Evolutionary conservation across 2,797 vertebrate species (phyloP).

Genomic region (Hyperoplus lanceolatus): DNA sequence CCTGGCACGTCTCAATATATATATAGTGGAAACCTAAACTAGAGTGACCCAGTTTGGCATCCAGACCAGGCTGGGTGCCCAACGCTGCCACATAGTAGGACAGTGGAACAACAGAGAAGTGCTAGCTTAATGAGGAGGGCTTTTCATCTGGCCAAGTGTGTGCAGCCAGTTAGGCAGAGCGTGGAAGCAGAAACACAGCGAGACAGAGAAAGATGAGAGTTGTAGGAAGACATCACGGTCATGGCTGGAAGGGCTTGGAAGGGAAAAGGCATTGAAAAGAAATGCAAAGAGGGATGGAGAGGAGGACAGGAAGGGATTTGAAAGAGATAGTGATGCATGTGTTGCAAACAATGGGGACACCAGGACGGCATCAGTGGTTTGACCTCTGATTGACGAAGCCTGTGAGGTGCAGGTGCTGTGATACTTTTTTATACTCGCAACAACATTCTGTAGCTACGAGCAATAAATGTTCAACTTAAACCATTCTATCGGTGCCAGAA

Average conservation of each 20-base stretch:
- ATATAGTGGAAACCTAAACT: conserved; percentile 58
- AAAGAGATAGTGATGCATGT: conserved; percentile 56
- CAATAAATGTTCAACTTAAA: neutral
- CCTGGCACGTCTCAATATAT: conserved; percentile 66
- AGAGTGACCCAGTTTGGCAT: conserved; percentile 45
- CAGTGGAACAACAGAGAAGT: conserved; percentile 67
- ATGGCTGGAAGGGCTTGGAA: conserved; percentile 54
- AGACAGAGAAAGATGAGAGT: conserved; percentile 61
- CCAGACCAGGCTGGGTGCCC: conserved; percentile 72
- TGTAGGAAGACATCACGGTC: conserved; percentile 69
- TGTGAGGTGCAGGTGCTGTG: neutral
- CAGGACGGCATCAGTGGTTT: conserved; percentile 27
- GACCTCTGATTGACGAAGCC: conserved; percentile 44
- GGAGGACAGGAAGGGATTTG: conserved; percentile 41
- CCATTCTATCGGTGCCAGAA: neutral
- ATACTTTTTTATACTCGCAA: neutral
- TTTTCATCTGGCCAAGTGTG: conserved; percentile 65
- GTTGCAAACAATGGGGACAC: conserved; percentile 37
- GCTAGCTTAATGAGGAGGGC: conserved; percentile 60
- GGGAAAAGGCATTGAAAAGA: conserved; percentile 40
- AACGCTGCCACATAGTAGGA: conserved; percentile 71
- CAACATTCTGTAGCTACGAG: neutral
- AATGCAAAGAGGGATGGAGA: conserved; percentile 18
- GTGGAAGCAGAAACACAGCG: conserved; percentile 39
- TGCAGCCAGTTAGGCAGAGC: conserved; percentile 54